phyloP scores from a whole-genome alignment of 2,113 vertebrate genomes.

The Rhipidura dahli region DNA sequence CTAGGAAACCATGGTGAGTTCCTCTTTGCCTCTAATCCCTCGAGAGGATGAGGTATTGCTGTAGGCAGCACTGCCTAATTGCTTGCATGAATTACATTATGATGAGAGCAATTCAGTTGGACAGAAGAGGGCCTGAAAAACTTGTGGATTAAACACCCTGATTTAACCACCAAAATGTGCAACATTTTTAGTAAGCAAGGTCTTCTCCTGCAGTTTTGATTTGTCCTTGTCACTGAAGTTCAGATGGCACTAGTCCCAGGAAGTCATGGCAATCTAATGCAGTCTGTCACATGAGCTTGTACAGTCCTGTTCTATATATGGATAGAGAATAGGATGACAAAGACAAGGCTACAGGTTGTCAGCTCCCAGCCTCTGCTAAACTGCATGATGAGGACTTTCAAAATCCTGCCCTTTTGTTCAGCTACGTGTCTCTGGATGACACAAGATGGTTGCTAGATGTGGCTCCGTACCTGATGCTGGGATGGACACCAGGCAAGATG shows the following conservation, averaged over 20 bases:
- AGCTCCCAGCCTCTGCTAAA: neutral
- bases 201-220: neutral
- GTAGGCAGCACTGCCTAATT: neutral
- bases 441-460: neutral
- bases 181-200: neutral
- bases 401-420: neutral
- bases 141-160: neutral
- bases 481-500: neutral
- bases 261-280: neutral
- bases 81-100: neutral
- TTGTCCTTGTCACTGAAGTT: neutral
- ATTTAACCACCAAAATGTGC: neutral
- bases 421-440: rapidly evolving
- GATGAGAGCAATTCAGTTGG: neutral
- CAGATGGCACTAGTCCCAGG: neutral
- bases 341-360: neutral
- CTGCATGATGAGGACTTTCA: neutral
- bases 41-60: neutral
- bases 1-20: neutral
- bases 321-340: neutral
- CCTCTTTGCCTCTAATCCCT: neutral
- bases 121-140: neutral
- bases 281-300: neutral
- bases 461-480: neutral
- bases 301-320: neutral